phyloP scores from a whole-genome alignment of 2,888 invertebrate species.

The Blastobasis lacticolella region DNA sequence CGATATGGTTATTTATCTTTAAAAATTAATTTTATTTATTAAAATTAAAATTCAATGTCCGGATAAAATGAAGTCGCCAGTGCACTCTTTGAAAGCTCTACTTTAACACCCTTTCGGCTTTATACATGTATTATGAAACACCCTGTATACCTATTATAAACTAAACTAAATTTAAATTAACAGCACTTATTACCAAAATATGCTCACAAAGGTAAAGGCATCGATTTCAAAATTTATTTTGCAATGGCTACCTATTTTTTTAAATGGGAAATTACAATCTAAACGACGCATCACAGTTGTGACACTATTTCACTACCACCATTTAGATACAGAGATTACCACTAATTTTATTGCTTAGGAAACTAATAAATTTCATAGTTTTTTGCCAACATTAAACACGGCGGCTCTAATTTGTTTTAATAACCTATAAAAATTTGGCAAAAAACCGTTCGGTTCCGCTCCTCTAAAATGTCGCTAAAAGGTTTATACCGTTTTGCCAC shows the following conservation, averaged over 20 bases:
- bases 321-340: slow-evolving; percentile 57
- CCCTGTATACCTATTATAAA: too few species aligned
- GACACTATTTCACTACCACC: slow-evolving; percentile 36
- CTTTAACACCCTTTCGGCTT: too few species aligned
- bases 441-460: slow-evolving; percentile 52
- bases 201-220: background rate
- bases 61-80: too few species aligned
- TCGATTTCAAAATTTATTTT: background rate
- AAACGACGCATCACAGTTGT: slow-evolving; percentile 38
- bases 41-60: too few species aligned
- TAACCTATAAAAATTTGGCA: slow-evolving; percentile 59
- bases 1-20: too few species aligned
- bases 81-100: too few species aligned
- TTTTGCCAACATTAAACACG: slow-evolving; percentile 25
- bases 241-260: background rate
- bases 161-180: too few species aligned
- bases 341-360: slow-evolving; percentile 62
- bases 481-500: slow-evolving; percentile 27
- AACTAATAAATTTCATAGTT: slow-evolving; percentile 58
- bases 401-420: slow-evolving; percentile 62
- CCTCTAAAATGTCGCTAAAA: slow-evolving; percentile 44
- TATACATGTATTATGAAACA: too few species aligned
- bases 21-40: too few species aligned
- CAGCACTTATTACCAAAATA: too few species aligned
- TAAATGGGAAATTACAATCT: slow-evolving; percentile 24